Evolutionary conservation across 2,888 invertebrate genomes (phyloP).

Genomic region (Andrena marginata): DNA sequence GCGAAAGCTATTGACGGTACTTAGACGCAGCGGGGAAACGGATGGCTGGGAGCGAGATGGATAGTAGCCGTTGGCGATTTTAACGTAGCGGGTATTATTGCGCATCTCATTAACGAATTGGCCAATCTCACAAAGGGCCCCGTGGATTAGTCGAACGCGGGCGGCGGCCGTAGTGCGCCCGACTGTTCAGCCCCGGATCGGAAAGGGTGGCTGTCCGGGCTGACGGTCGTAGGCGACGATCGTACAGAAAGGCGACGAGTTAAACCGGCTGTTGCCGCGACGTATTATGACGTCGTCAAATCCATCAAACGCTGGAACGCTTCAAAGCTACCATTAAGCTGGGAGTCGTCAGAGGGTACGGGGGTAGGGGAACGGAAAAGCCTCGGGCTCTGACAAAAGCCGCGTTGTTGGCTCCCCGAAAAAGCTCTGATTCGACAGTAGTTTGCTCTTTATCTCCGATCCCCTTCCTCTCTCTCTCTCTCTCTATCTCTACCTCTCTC

Average conservation of each 20-base stretch:
- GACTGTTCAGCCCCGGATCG: constrained; percentile 52
- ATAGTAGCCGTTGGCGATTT: constrained; percentile 56
- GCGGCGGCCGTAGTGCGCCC: constrained; percentile 27
- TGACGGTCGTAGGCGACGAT: constrained; percentile 22
- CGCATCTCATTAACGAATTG: constrained; percentile 79
- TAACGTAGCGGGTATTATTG: constrained; percentile 60
- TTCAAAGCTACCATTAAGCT: constrained; percentile 76
- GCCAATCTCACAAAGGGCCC: constrained; percentile 78
- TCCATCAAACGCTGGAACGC: constrained; percentile 77
- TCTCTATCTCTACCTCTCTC: no score
- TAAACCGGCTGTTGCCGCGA: constrained; percentile 64
- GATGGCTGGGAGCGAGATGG: not conserved
- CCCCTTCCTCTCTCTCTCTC: not conserved
- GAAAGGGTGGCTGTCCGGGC: constrained; percentile 8
- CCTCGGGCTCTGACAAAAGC: constrained; percentile 64
- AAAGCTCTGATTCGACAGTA: constrained; percentile 59
- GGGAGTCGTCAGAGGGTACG: constrained; percentile 39
- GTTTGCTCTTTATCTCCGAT: constrained; percentile 36
- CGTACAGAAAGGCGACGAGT: constrained; percentile 50
- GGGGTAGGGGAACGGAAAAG: constrained; percentile 37
- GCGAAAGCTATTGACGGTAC: constrained; percentile 36
- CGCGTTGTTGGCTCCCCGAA: constrained; percentile 56
- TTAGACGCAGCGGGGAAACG: not conserved
- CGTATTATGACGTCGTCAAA: constrained; percentile 77
- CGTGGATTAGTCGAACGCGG: constrained; percentile 35